Evolutionary conservation across 2,797 vertebrate species (phyloP).

Genomic region (Paguma larvata): DNA sequence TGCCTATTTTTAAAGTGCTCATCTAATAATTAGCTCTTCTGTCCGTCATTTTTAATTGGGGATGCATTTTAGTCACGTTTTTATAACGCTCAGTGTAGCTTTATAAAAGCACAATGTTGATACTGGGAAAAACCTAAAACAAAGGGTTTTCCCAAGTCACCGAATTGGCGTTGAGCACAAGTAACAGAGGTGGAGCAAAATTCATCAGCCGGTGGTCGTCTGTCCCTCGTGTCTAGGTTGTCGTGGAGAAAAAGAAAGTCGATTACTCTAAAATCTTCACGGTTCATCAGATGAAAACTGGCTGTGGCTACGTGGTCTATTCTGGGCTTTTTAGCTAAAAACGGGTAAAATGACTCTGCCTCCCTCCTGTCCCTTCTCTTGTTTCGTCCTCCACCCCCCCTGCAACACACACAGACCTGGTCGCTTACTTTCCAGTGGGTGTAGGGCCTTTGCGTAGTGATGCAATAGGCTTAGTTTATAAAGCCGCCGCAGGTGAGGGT

Average conservation of each 20-base stretch:
- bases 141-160: background rate
- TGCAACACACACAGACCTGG: too few species aligned
- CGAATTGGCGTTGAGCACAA: background rate
- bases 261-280: background rate
- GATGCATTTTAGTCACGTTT: background rate
- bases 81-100: background rate
- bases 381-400: too few species aligned
- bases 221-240: fast-evolving
- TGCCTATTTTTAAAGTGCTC: background rate
- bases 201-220: background rate
- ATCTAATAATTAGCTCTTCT: background rate
- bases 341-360: fast-evolving
- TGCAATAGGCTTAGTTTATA: background rate
- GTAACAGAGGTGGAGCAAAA: background rate
- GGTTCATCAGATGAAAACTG: background rate
- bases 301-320: background rate
- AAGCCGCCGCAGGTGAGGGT: fast-evolving
- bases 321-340: background rate
- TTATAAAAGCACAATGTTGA: background rate
- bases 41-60: background rate
- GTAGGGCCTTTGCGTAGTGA: background rate
- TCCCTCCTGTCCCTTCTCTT: background rate
- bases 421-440: background rate
- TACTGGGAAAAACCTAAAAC: background rate
- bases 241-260: background rate